Base-by-base conservation (phyloP, 1,140 invertebrate species). In the Cotesia vestalis region DNA sequence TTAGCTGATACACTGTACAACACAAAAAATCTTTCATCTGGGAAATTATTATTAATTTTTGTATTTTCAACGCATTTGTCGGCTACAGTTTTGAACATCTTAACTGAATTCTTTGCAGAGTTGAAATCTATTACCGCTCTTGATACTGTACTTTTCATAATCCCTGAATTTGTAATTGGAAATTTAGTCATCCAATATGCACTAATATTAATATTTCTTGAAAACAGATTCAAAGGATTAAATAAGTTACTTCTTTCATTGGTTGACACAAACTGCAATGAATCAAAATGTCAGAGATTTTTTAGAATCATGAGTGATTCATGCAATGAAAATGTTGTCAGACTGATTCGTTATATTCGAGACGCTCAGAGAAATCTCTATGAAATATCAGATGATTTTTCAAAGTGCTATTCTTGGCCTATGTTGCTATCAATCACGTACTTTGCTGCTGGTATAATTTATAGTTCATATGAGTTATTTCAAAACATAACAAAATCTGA, bases 171-270 rank as follows among this genome's bases (percentile, higher is more conserved):
- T 59, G 9, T 27, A 6, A 59, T 59, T 11, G 57, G 57, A 59
- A 59, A 20, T 59, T 17, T 59, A 9, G 17, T 59, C 5, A 59
- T 59, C 9, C 57, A 59, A 6, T 59, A 59, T 27, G 57, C 57
- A 8, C 17, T 59, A 4, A 17, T 59, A 11, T 4, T 59, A 8
- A 59, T 59, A 27, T 59, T 59, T 3, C 4, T 59, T 20, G 5
- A 59, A 20, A 59, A 59, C 4, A 59, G 17, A 6, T 59, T 59
- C 1, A 20, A 9, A 9, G 20, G 17, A 1, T 27, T 59, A 11
- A 59, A 59, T 27, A 17, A 8, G 27, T 20, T 27, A 14, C 53
- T 55, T 9, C 27, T 20, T 9, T 20, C n/a, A 59, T 59, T 55
- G n/a, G 17, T n/a, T 3, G n/a, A 55, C 53, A 55, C 40, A 9